A percentile compares a stretch with the other conserved stretches of the same genome.
phyloP scores from a whole-genome alignment of 35 echinoderm and acorn worm species.

The Acanthaster planci region DNA sequence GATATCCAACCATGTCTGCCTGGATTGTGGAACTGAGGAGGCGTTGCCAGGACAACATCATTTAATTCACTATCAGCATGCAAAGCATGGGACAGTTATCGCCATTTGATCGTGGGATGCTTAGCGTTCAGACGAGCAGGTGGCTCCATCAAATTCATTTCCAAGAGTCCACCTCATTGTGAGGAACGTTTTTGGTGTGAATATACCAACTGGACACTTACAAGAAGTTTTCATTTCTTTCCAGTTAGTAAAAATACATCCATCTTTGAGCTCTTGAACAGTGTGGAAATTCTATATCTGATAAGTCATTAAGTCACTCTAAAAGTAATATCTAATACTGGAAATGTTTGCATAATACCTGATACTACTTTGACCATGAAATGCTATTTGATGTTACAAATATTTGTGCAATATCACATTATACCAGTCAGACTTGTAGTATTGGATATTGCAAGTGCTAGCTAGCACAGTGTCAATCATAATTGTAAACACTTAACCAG shows the following conservation, averaged over 20 bases:
- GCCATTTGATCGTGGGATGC: conserved; percentile 17
- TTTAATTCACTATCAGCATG: conserved; percentile 32
- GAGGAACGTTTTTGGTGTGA: conserved; percentile 14
- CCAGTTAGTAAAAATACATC: neutral
- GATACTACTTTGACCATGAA: too few species aligned
- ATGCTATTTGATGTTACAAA: too few species aligned
- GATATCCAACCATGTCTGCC: conserved; percentile 20
- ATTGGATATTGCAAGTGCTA: too few species aligned
- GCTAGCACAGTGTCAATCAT: too few species aligned
- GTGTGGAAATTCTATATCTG: neutral
- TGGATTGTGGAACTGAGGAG: conserved; percentile 17
- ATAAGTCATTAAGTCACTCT: neutral
- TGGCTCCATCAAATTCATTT: conserved; percentile 11
- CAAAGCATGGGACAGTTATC: conserved; percentile 25
- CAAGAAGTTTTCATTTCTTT: neutral
- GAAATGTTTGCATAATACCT: too few species aligned
- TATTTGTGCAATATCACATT: too few species aligned
- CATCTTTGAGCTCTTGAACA: neutral
- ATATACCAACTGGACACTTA: neutral
- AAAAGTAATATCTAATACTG: too few species aligned
- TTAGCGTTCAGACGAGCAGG: conserved; percentile 17
- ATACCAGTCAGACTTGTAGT: too few species aligned
- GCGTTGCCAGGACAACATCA: conserved; percentile 13
- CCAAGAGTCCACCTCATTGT: neutral
- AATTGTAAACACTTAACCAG: too few species aligned